Evolutionary conservation across 2,888 invertebrate species (phyloP), one percentile per base, ranked within the genome.

Genomic region (Cynaeus angustus): DNA sequence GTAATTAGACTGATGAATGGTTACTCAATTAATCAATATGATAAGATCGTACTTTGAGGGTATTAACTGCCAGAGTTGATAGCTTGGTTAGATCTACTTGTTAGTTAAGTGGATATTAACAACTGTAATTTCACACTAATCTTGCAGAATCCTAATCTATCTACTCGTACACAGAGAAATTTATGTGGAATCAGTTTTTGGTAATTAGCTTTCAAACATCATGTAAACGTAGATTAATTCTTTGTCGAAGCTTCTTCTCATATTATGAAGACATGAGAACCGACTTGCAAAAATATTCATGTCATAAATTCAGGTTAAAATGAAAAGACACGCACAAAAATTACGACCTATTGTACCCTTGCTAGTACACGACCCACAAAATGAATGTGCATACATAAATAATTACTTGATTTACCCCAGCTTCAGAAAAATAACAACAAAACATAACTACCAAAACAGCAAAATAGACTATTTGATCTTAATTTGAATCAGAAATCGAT

Each of bases 1-100:
- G 28, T 50, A 50, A 58, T 58, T 58, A 58, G 58, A 58, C 37
- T 58, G 58, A 58, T 58, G 58, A 58, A 58, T 58, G 33, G 13
- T 38, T 37, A 14, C 26, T 14, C 58, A 58, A 58, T 58, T 58
- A 58, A 58, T 58, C 58, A 58, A 16, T 16, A 26, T 10, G 58
- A 58, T 58, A 58, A 58, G 58, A 58, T 58, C 58, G 26, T 41
- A 58, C 58, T 26, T 43, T 4, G 28, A 43, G 43, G 37, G 58
- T 41, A 58, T 58, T 58, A 41, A 43, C 37, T 26, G 26, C 26
- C 37, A 14, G 55, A 21, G n/a, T 21, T 37, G 37, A 55, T 37
- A 52, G 52, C 52, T 30, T 33, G 13, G 12, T 14, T 16, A 14
- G 55, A 12, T n/a, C 12, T 30, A 12, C 8, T 28, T 21, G n/a